A percentile compares a stretch with the other conserved stretches of the same genome.
phyloP scores from a whole-genome alignment of 2,797 vertebrate genomes.

The Astyanax mexicanus region DNA sequence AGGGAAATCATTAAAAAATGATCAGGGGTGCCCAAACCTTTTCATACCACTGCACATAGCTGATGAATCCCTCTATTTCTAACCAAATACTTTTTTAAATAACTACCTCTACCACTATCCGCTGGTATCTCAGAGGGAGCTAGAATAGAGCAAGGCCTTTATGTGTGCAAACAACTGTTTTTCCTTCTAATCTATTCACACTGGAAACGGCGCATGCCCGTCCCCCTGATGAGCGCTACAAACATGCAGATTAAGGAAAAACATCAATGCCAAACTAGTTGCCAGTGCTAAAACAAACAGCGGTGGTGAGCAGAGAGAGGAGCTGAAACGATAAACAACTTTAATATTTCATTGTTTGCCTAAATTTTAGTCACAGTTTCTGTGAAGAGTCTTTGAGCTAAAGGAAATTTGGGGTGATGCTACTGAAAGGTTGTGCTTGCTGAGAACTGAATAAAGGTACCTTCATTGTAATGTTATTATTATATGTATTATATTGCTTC shows the following conservation, averaged over 20 bases:
- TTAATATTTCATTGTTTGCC: slow-evolving; percentile 56
- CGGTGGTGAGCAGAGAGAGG: background rate
- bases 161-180: background rate
- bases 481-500: slow-evolving; percentile 7
- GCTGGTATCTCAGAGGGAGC: background rate
- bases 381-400: slow-evolving; percentile 41
- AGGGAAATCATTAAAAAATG: too few species aligned
- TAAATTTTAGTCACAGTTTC: slow-evolving; percentile 31
- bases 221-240: background rate
- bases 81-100: background rate
- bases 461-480: slow-evolving; percentile 31
- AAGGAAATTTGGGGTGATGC: slow-evolving; percentile 47
- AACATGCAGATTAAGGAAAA: slow-evolving; percentile 2
- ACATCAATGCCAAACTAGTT: background rate
- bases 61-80: too few species aligned
- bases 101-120: background rate
- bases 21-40: too few species aligned
- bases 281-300: slow-evolving; percentile 4
- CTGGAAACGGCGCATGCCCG: background rate
- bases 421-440: background rate
- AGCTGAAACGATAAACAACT: slow-evolving; percentile 37
- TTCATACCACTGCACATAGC: too few species aligned
- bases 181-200: background rate
- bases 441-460: background rate
- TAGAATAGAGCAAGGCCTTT: background rate